phyloP scores from a whole-genome alignment of 92 coral and sea anemone genomes.

The Isaurus tuberculatus region DNA sequence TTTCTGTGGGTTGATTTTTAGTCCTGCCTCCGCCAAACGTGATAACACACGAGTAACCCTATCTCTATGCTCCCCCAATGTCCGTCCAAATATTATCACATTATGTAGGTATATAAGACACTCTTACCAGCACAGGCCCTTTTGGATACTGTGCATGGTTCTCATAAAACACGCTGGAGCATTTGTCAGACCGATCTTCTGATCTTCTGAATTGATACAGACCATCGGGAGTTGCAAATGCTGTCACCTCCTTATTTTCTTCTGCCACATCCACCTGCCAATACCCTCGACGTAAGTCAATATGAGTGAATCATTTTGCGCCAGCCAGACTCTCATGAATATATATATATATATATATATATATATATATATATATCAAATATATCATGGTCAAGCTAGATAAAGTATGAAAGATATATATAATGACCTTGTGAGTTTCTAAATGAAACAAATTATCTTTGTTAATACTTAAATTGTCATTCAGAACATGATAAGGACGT shows the following conservation, averaged over 20 bases:
- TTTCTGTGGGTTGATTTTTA: slow-evolving; percentile 57
- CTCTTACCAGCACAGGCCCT: slow-evolving; percentile 53
- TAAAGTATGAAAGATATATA: too few relatives aligned
- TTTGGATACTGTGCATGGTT: slow-evolving; percentile 47
- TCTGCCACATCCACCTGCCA: slow-evolving; percentile 16
- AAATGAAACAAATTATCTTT: too few relatives aligned
- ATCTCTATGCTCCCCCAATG: slow-evolving; percentile 49
- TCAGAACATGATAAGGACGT: too few relatives aligned
- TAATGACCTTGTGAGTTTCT: too few relatives aligned
- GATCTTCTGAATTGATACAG: slow-evolving; percentile 11
- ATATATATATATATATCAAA: too few relatives aligned
- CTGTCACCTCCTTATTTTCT: not conserved
- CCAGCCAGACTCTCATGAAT: not conserved
- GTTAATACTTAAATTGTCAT: too few relatives aligned
- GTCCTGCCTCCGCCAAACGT: slow-evolving; percentile 51
- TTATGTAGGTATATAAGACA: slow-evolving; percentile 59
- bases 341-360: too few relatives aligned
- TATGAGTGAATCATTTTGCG: slow-evolving; percentile 1
- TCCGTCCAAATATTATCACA: slow-evolving; percentile 50
- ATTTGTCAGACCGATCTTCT: too few relatives aligned
- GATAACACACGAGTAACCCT: slow-evolving; percentile 48
- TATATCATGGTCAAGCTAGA: too few relatives aligned
- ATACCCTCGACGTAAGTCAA: not conserved
- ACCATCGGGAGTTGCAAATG: not conserved
- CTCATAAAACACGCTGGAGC: not conserved